Conservation (phyloP, 92 coral and sea anemone species). For the Desmophyllum pertusum region DNA sequence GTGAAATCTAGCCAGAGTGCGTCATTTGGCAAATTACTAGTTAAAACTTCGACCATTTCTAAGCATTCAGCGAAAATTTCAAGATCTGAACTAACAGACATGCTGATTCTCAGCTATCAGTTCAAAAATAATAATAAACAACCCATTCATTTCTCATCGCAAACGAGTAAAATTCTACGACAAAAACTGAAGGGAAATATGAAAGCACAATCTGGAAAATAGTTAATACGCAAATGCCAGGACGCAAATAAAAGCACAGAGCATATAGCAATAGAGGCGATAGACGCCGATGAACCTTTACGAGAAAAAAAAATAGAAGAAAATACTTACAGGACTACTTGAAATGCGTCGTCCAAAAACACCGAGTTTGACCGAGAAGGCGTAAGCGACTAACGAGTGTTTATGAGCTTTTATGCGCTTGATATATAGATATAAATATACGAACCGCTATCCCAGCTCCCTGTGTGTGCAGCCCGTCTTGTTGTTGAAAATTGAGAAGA, state of each 20-base stretch:
- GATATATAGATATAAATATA: not conserved
- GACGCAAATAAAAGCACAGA: too few species aligned
- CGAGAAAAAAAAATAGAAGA: not conserved
- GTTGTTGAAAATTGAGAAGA: not conserved
- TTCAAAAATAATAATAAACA: not conserved
- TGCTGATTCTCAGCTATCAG: not conserved
- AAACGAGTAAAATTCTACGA: too few species aligned
- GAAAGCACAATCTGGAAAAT: too few species aligned
- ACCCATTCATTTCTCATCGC: not conserved
- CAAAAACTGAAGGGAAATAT: too few species aligned
- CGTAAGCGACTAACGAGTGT: not conserved
- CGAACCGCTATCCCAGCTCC: not conserved
- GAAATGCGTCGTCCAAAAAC: not conserved
- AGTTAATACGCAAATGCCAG: too few species aligned
- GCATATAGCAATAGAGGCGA: too few species aligned
- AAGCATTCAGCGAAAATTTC: not conserved
- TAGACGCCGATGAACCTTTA: not conserved
- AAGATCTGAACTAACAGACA: not conserved
- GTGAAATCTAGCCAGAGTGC: not conserved
- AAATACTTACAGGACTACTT: not conserved
- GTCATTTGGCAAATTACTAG: too few species aligned
- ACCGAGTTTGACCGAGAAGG: too few species aligned
- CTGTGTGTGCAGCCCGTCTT: not conserved
- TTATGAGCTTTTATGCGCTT: too few species aligned
- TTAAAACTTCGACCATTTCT: not conserved